Evolutionary conservation across 1,140 invertebrate species (phyloP).

Genomic region (Cyrtorhinus lividipennis): DNA sequence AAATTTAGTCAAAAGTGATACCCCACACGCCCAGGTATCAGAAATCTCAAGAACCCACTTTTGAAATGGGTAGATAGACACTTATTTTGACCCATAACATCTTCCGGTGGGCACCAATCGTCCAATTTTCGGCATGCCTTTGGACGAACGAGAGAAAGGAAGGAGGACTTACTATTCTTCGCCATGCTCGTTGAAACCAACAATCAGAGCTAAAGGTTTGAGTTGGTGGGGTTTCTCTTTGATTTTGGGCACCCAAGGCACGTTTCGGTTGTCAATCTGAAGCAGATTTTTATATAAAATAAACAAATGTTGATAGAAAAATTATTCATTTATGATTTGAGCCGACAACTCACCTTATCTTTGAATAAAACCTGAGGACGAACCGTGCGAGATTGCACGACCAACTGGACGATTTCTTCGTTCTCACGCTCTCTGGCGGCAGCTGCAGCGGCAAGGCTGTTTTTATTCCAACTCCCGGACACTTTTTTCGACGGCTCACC

Average conservation of each 20-base stretch:
- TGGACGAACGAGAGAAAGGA: background rate
- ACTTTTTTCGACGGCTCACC: slow-evolving; percentile 17
- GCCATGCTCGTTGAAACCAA: slow-evolving; percentile 47
- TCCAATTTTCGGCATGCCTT: background rate
- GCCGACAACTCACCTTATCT: slow-evolving; percentile 44
- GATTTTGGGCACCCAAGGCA: slow-evolving; percentile 66
- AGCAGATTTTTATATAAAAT: background rate
- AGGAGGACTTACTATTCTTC: slow-evolving; percentile 27
- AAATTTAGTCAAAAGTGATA: no score
- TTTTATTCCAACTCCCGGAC: slow-evolving; percentile 1
- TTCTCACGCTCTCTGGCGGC: slow-evolving; percentile 30
- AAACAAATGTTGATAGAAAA: background rate
- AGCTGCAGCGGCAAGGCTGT: background rate
- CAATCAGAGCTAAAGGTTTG: slow-evolving; percentile 57
- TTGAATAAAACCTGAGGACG: slow-evolving; percentile 72
- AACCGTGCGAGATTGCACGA: slow-evolving; percentile 38
- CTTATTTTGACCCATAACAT: no score
- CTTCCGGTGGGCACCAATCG: no score
- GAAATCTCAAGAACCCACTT: no score
- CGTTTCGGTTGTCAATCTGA: slow-evolving; percentile 53
- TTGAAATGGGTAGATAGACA: no score
- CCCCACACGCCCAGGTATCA: no score
- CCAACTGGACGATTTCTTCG: slow-evolving; percentile 49
- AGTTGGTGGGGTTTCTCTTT: slow-evolving; percentile 77
- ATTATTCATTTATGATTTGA: background rate